Base-by-base conservation (phyloP, 2,113 vertebrate genomes). In the Cichladusa arquata region DNA sequence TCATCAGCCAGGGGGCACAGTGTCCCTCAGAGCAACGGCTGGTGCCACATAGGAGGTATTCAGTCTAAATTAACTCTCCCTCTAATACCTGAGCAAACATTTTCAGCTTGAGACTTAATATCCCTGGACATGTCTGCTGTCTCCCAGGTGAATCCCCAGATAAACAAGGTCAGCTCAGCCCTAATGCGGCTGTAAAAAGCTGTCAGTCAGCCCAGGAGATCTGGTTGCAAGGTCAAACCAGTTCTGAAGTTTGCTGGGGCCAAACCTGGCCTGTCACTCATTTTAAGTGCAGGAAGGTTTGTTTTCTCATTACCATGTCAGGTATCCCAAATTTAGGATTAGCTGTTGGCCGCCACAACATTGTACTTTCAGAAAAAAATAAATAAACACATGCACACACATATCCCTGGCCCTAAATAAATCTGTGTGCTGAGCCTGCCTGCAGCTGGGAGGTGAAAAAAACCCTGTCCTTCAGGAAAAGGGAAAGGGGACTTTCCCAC, bases 131-230 rank as follows among this genome's bases (percentile, higher is more conserved):
- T 95, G 95, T 92, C 96, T 97, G 93, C 95, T 83, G 91, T 95
- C 95, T 97, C 96, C 93, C 96, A 97, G 97, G 97, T 97, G 97
- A 95, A 96, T 97, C 95, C 90, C 86, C 93, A 83, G 88, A 98
- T 94, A 97, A 98, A 97, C 96, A 98, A 95, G 93, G 96, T 96
- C 94, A 96, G 93, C 87, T 93, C 96, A 96, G 93, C 97, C 81
- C 84, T 97, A 97, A 97, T 96, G 92, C n/a, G 0, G 88, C 95
- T 90, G 88, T 97, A 95, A 97, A 97, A 95, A 92, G 73, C 94
- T 98, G 97, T 96, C 97, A 97, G 92, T 97, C 97, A 97, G 88
- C 70, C 92, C 79, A 88, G 94, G 82, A 96, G 95, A 93, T 96
- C 93, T 96, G 93, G 83, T 81, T 95, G 92, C 97, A 96, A 97